Evolutionary conservation across 2,113 vertebrate genomes (phyloP), one percentile per base, ranked within the genome.

Genomic region (Phylloscopus trochilus): DNA sequence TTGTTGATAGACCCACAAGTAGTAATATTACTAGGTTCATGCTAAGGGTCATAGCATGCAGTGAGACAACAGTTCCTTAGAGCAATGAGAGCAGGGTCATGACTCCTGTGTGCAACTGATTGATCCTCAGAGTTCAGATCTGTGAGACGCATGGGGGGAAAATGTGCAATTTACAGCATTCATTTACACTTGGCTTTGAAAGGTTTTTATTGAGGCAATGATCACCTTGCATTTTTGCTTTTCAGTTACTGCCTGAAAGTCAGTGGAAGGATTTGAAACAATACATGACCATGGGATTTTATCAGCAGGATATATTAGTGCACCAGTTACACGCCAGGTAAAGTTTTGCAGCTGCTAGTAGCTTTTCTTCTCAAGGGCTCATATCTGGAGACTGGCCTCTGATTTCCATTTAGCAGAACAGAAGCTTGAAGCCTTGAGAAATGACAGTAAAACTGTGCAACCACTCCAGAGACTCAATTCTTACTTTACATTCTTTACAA

Each of bases 21-120:
- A 93, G 64, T 88, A 95, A 96, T 58, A 91, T 90, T 91, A 92
- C 39, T 70, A 95, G 72, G 92, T 96, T 96, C 87, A 96, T 82
- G 87, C 56, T 24, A 55, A 79, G 41, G 93, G 93, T 96, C 95
- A 87, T 24, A 88, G 76, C 83, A 60, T 73, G 56, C 69, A 90
- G 89, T 80, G 87, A 95, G 89, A 97, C 83, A 89, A 83, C 90
- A 83, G 76, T 90, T 96, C 91, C 89, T 83, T 78, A 89, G 83
- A 92, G 92, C 82, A 95, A 66, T 74, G 66, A 78, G 77, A 91
- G 64, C n/a, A 66, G 66, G 90, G 92, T 91, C 96, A 75, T 19
- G 83, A 70, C 90, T 94, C 87, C 81, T 83, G n/a, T 43, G 59
- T 62, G 86, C 43, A 85, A 81, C 84, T 91, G 92, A 92, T 83